A percentile compares a stretch with the other conserved stretches of the same genome.
phyloP scores from a whole-genome alignment of 2,797 vertebrate genomes.

The Pseudopleuronectes americanus region DNA sequence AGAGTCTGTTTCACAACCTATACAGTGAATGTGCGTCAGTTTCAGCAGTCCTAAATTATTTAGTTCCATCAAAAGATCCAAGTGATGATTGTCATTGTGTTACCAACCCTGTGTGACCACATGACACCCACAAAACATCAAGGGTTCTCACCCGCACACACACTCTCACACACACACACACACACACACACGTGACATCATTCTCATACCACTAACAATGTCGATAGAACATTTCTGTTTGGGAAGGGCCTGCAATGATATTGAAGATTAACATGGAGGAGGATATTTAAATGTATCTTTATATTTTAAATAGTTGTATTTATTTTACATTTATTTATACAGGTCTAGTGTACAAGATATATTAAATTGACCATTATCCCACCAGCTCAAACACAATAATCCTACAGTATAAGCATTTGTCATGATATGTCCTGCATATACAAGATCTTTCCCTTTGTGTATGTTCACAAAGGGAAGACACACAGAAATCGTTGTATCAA shows the following conservation, averaged over 20 bases:
- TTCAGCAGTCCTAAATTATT: conserved; percentile 22
- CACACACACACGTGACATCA: conserved; percentile 2
- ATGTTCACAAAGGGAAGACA: no score
- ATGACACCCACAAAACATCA: conserved; percentile 39
- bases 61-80: conserved; percentile 17
- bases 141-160: conserved; percentile 12
- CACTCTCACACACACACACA: neutral
- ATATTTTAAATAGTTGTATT: no score
- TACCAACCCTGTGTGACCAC: conserved; percentile 41
- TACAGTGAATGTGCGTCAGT: conserved; percentile 5
- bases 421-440: no score
- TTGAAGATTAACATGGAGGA: no score
- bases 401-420: no score
- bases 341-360: no score
- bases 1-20: neutral
- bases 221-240: no score
- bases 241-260: no score
- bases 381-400: neutral
- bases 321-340: no score
- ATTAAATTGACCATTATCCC: neutral
- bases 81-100: conserved; percentile 40
- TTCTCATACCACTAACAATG: neutral
- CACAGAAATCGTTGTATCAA: no score
- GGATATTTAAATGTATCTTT: no score
- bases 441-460: no score